phyloP scores from a whole-genome alignment of 2,888 invertebrate genomes.

The Meliscaeva auricollis region DNA sequence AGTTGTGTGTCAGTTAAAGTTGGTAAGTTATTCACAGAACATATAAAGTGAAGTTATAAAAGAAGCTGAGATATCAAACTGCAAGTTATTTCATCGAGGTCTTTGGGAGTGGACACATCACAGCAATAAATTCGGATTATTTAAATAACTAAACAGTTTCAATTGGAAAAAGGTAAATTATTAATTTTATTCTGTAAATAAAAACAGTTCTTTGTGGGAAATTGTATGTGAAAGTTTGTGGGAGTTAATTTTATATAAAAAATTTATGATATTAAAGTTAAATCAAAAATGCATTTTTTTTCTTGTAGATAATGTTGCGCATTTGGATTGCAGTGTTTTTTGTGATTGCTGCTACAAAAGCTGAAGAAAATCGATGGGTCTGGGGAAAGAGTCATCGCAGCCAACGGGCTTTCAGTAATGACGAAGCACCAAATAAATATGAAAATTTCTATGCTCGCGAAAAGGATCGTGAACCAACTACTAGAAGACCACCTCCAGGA shows the following conservation, averaged over 20 bases:
- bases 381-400: constrained; percentile 79
- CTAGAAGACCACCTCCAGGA: constrained; percentile 80
- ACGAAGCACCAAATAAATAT: constrained; percentile 65
- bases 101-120: constrained; percentile 57
- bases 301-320: constrained; percentile 53
- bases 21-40: neutral
- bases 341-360: constrained; percentile 48
- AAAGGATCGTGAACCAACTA: constrained; percentile 81
- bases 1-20: neutral
- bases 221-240: neutral
- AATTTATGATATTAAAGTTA: too few species aligned
- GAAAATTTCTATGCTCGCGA: constrained; percentile 73
- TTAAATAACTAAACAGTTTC: constrained; percentile 14
- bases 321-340: constrained; percentile 21
- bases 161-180: constrained; percentile 18
- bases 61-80: constrained; percentile 44
- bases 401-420: constrained; percentile 78
- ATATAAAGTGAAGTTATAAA: constrained; percentile 58
- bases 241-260: neutral
- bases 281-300: neutral
- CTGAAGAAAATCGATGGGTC: constrained; percentile 81
- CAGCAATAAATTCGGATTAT: constrained; percentile 10
- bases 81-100: constrained; percentile 59
- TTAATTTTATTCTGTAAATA: neutral
- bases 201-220: neutral